Conservation (phyloP, 2,113 vertebrate genomes). For the Cebus imitator region DNA sequence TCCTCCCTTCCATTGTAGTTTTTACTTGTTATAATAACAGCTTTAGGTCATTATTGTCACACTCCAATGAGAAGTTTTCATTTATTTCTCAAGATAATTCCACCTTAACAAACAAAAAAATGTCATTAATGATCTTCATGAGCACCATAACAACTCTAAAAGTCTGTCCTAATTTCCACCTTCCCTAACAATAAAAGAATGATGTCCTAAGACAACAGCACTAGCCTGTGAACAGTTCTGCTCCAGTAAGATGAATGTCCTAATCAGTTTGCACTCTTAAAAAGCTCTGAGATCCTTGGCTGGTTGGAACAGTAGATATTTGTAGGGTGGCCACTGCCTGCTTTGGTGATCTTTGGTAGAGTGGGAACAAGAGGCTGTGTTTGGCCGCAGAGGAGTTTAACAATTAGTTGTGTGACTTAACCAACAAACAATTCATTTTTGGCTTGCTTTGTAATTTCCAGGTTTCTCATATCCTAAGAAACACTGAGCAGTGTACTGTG, state of each 20-base stretch:
- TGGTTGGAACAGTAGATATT: not conserved
- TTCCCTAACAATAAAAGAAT: not conserved
- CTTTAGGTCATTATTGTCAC: not conserved
- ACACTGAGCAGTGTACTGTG: slow-evolving; percentile 26
- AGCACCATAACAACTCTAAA: not conserved
- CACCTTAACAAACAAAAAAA: not conserved
- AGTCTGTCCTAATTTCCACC: not conserved
- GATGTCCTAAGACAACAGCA: not conserved
- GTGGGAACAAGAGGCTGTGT: not conserved
- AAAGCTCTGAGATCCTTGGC: not conserved
- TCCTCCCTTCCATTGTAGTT: not conserved
- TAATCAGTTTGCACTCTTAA: not conserved
- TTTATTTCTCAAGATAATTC: slow-evolving; percentile 20
- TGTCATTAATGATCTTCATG: not conserved
- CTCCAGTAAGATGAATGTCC: not conserved
- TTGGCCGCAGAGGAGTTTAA: slow-evolving; percentile 43
- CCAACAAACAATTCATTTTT: not conserved
- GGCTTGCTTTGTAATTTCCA: slow-evolving; percentile 42
- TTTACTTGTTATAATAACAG: not conserved
- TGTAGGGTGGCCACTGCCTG: not conserved
- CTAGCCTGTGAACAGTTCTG: not conserved
- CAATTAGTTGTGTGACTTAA: slow-evolving; percentile 22
- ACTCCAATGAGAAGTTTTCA: not conserved
- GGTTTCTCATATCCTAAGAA: slow-evolving; percentile 46
- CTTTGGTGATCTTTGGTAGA: not conserved